phyloP scores from a whole-genome alignment of 1,140 invertebrate species.

The Pentalonia nigronervosa region DNA sequence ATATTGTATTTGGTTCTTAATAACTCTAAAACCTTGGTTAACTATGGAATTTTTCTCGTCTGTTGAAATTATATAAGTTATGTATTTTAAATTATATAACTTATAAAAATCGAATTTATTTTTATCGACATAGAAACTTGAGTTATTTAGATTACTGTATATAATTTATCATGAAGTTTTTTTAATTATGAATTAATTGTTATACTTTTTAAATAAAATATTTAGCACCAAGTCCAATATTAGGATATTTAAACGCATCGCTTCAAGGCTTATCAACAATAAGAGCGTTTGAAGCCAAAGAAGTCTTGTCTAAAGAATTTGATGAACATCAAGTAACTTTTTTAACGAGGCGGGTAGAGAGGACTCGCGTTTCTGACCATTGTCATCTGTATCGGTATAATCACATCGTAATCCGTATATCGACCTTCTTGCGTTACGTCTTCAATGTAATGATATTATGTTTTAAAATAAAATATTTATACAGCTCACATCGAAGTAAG shows the following conservation, averaged over 20 bases:
- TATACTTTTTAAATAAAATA: background rate
- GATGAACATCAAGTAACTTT: constrained; percentile 78
- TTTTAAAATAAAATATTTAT: too few relatives aligned
- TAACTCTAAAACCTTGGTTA: background rate
- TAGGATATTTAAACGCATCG: constrained; percentile 86
- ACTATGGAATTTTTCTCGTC: background rate
- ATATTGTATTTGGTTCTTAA: background rate
- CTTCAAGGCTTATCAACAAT: constrained; percentile 90
- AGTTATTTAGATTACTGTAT: background rate
- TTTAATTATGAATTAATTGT: background rate
- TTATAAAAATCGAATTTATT: background rate
- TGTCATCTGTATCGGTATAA: too few relatives aligned
- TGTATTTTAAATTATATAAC: too few relatives aligned
- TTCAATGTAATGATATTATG: too few relatives aligned
- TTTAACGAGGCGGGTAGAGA: too few relatives aligned
- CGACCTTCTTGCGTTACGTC: too few relatives aligned
- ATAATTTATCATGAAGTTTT: background rate
- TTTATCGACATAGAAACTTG: background rate
- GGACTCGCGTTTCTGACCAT: too few relatives aligned
- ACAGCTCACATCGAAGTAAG: too few relatives aligned
- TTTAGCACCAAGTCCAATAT: constrained; percentile 80
- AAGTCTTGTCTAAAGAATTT: constrained; percentile 81
- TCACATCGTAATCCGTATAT: too few relatives aligned
- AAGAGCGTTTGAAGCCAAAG: constrained; percentile 81
- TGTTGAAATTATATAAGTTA: background rate